These are phyloP conservation scores for Orthosia gracilis DNA, from an alignment of 2,888 invertebrate species.

Conservation along the genomic window DNA sequence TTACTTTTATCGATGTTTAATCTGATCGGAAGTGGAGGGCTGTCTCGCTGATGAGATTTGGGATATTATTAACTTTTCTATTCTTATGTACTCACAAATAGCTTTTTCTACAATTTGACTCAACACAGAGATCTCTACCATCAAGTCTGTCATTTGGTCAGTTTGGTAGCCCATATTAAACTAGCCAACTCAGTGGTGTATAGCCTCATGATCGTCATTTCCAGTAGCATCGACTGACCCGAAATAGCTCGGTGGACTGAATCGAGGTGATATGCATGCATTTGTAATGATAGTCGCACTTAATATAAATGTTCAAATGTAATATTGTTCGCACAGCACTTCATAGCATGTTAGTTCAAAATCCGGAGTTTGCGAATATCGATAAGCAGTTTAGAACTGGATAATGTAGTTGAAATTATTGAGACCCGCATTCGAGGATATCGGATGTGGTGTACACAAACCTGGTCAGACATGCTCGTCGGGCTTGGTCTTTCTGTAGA, in stretches of 20 bases:
- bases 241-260: constrained; percentile 6
- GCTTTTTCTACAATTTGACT: neutral
- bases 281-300: constrained; percentile 34
- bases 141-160: neutral
- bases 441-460: too few relatives aligned
- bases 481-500: too few relatives aligned
- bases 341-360: constrained; percentile 34
- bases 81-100: too few relatives aligned
- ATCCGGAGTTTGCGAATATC: constrained; percentile 30
- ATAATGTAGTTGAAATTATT: constrained; percentile 31
- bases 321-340: neutral
- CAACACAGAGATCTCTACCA: neutral
- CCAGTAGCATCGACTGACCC: neutral
- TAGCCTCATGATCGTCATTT: neutral
- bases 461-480: too few relatives aligned
- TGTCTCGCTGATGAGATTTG: too few relatives aligned
- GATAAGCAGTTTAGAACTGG: constrained; percentile 51
- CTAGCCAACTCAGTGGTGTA: neutral
- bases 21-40: too few relatives aligned
- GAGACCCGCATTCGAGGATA: too few relatives aligned
- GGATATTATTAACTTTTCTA: too few relatives aligned
- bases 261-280: constrained; percentile 34
- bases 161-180: neutral
- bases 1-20: too few relatives aligned
- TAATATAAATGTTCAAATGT: constrained; percentile 35